phyloP scores from a whole-genome alignment of 2,888 invertebrate genomes.

The Boloria selene region DNA sequence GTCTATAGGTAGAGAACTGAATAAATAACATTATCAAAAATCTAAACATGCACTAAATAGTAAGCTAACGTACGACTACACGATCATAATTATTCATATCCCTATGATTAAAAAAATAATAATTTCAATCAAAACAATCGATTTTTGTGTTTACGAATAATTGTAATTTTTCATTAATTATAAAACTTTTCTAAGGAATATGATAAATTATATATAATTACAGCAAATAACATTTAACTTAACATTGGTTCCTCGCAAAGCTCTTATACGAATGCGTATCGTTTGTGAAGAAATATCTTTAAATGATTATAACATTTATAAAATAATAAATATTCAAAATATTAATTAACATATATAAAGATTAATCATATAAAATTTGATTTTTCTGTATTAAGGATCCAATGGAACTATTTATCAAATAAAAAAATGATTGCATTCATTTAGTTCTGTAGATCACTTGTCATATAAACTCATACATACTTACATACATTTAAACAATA shows the following conservation, averaged over 20 bases:
- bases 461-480: conserved; percentile 10
- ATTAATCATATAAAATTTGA: neutral
- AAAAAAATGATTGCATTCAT: conserved; percentile 2
- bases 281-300: conserved; percentile 50
- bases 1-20: conserved; percentile 40
- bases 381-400: neutral
- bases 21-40: conserved; percentile 33
- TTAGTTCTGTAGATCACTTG: conserved; percentile 11
- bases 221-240: conserved; percentile 51
- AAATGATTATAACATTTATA: neutral
- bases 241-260: conserved; percentile 58
- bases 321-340: neutral
- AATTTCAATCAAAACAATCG: neutral
- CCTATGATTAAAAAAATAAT: neutral
- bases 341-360: conserved; percentile 1
- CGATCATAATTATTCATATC: conserved; percentile 24
- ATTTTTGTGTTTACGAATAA: conserved; percentile 2
- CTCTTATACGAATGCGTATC: conserved; percentile 42
- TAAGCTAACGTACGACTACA: conserved; percentile 37
- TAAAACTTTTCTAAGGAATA: conserved; percentile 10
- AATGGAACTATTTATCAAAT: neutral
- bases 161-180: neutral
- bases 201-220: conserved; percentile 32
- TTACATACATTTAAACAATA: conserved; percentile 1
- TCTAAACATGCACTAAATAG: conserved; percentile 40